Evolutionary conservation across 2,113 vertebrate species (phyloP).

Genomic region (Acrocephalus kingi): DNA sequence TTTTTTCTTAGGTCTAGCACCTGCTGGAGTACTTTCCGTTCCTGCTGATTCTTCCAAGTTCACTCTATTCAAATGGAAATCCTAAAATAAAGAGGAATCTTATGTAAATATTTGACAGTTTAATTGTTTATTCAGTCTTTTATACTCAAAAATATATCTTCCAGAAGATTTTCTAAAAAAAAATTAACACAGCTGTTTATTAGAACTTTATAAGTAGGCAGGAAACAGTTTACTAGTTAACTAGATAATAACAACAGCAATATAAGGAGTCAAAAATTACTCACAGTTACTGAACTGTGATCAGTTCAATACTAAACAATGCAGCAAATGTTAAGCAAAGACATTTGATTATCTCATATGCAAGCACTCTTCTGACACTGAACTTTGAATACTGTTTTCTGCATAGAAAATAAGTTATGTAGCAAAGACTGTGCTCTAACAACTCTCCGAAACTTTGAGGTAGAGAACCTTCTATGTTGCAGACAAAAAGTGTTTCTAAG

Average conservation of each 20-base stretch:
- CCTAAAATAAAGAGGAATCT: constrained; percentile 72
- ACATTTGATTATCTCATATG: background rate
- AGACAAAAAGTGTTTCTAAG: background rate
- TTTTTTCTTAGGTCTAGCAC: constrained; percentile 98
- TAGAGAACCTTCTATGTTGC: background rate
- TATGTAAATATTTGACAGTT: background rate
- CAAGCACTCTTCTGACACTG: background rate
- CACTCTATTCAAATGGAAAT: constrained; percentile 95
- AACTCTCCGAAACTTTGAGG: background rate
- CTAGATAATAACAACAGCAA: background rate
- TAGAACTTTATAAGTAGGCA: background rate
- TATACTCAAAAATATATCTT: background rate
- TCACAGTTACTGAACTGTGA: background rate
- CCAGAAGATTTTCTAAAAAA: background rate
- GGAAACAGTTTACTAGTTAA: background rate
- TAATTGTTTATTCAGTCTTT: background rate
- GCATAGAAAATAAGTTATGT: background rate
- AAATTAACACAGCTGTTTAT: background rate
- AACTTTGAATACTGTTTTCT: background rate
- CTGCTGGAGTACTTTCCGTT: constrained; percentile 84
- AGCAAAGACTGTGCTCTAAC: background rate
- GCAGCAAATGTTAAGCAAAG: background rate
- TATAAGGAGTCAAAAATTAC: background rate
- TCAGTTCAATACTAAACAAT: background rate
- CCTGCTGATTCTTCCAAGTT: constrained; percentile 87